phyloP scores from a whole-genome alignment of 2,888 invertebrate genomes.

The Cataglyphis cursor region DNA sequence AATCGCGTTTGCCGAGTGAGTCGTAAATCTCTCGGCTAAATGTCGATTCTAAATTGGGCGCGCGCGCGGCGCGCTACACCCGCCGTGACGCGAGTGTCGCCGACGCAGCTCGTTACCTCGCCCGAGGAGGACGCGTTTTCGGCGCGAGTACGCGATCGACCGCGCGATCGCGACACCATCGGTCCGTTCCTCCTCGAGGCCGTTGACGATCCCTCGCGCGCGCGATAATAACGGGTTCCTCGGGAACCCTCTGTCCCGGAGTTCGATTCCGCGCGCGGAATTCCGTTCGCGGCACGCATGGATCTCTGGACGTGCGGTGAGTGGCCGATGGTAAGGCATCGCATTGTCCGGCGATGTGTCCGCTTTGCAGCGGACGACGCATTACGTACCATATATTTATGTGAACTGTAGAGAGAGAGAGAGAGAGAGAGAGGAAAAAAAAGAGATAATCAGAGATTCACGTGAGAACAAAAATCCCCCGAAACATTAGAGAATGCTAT shows the following conservation, averaged over 20 bases:
- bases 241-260: slow-evolving; percentile 64
- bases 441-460: slow-evolving; percentile 61
- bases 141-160: not conserved
- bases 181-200: slow-evolving; percentile 6
- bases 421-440: not conserved
- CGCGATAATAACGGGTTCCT: slow-evolving; percentile 61
- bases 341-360: slow-evolving; percentile 71
- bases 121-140: slow-evolving; percentile 21
- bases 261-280: slow-evolving; percentile 69
- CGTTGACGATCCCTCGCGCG: not conserved
- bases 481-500: slow-evolving; percentile 64
- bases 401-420: slow-evolving; percentile 63
- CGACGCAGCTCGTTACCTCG: not conserved
- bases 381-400: slow-evolving; percentile 50
- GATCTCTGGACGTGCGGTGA: slow-evolving; percentile 76
- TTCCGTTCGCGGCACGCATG: slow-evolving; percentile 60
- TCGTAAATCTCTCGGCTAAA: not conserved
- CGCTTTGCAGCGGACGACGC: slow-evolving; percentile 42
- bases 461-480: slow-evolving; percentile 43
- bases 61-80: not conserved
- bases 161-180: slow-evolving; percentile 40
- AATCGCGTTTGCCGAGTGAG: not conserved
- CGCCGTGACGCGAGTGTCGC: slow-evolving; percentile 55
- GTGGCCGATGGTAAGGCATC: slow-evolving; percentile 76
- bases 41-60: slow-evolving; percentile 25